phyloP scores from a whole-genome alignment of 2,888 invertebrate genomes.

The Loripinus fragilis region DNA sequence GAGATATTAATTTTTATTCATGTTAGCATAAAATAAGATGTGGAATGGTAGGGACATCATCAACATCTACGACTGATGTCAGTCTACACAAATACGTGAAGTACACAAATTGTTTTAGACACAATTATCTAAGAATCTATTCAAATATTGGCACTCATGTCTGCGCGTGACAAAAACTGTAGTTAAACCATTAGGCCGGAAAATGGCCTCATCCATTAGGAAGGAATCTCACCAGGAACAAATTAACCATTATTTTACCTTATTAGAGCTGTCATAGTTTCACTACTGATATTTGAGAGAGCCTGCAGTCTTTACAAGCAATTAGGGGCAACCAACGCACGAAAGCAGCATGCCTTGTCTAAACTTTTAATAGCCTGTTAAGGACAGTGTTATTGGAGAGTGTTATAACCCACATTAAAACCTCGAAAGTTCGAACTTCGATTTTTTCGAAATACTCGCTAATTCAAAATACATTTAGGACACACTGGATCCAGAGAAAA shows the following conservation, averaged over 20 bases:
- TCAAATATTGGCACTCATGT: conserved; percentile 9
- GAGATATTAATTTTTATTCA: too few relatives aligned
- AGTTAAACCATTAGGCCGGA: conserved; percentile 12
- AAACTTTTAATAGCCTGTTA: not conserved
- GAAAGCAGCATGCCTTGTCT: conserved; percentile 3
- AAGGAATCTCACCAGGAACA: not conserved
- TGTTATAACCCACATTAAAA: too few relatives aligned
- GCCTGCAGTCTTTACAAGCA: not conserved
- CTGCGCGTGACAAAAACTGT: conserved; percentile 11
- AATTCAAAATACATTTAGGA: too few relatives aligned
- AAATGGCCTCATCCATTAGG: conserved; percentile 17
- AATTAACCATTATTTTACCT: conserved; percentile 22
- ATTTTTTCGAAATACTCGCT: too few relatives aligned
- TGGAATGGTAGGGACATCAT: too few relatives aligned
- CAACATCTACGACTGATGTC: too few relatives aligned
- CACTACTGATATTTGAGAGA: conserved; percentile 18
- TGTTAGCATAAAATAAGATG: too few relatives aligned
- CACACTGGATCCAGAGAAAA: too few relatives aligned
- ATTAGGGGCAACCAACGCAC: not conserved
- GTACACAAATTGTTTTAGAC: too few relatives aligned
- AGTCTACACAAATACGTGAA: too few relatives aligned
- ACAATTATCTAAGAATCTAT: too few relatives aligned
- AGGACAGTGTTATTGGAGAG: not conserved
- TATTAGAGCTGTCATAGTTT: conserved; percentile 12
- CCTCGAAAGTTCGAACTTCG: too few relatives aligned